Evolutionary conservation across 2,797 vertebrate genomes (phyloP), one percentile per base, ranked within the genome.

Genomic region (Enteromius thamalakanensis): DNA sequence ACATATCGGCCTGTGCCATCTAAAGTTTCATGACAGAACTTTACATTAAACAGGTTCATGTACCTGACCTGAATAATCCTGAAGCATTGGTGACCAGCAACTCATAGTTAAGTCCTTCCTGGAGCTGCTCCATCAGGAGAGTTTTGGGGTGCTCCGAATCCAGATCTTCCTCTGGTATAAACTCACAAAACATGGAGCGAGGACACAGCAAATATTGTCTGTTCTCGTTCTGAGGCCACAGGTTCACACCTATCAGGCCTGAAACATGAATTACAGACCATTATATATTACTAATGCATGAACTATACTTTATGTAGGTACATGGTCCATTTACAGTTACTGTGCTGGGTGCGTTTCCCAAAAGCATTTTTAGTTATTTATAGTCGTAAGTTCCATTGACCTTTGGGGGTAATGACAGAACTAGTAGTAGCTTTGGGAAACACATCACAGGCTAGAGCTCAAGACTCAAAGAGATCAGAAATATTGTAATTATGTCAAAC

Each of bases 221-320:
- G 0, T 0, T 82, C 1, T 90, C 85, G 51, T 95, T 88, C 68
- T 88, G 85, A 0, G 96, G 96, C 96, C 96, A 97, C 82, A 97
- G 90, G 92, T 96, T 98, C 86, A 99, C 92, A 79, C 96, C 97
- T 0, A 97, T 92, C 19, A 96, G 89, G 76, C 96, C 97, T 99
- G 91, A 55, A 81, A 77, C 64, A 76, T 21, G 32, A 19, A 51
- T 34, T 51, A 55, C 19, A 84, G 19, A 80, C 29, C 65, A 62
- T 74, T 40, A 81, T 10, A 78, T 45, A 53, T 51, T 47, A 60
- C 6, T 37, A 14, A 74, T 1, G 1, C 79, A 60, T 84, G 17
- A n/a, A 32, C 32, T 74, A 11, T 34, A 15, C 12, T 55, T 1
- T 21, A 37, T 58, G 34, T 21, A 58, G 4, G 29, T 23, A n/a